These are phyloP conservation scores for Tuberolachnus salignus DNA, from an alignment of 2,888 invertebrate species.

Conservation along the genomic window DNA sequence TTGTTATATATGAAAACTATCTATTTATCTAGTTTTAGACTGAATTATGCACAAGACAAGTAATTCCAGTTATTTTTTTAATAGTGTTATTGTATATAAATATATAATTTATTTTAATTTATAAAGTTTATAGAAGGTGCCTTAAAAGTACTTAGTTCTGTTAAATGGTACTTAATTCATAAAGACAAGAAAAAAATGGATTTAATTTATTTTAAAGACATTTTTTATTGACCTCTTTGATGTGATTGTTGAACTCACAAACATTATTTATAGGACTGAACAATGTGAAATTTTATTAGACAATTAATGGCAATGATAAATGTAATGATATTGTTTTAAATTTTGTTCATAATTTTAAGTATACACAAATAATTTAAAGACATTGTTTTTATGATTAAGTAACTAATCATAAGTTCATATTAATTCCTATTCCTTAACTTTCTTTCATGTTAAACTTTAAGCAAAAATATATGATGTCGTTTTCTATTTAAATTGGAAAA, in stretches of 20 bases:
- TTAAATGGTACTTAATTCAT: constrained; percentile 51
- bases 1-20: constrained; percentile 30
- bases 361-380: constrained; percentile 30
- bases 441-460: constrained; percentile 6
- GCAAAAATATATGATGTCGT: constrained; percentile 9
- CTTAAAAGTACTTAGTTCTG: constrained; percentile 51
- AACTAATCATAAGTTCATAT: constrained; percentile 2
- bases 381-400: constrained; percentile 32
- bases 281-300: constrained; percentile 38
- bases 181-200: constrained; percentile 24
- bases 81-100: constrained; percentile 22
- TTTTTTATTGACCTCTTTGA: constrained; percentile 33
- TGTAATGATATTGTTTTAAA: constrained; percentile 28
- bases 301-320: constrained; percentile 36
- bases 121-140: constrained; percentile 47
- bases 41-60: constrained; percentile 31
- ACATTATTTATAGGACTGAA: constrained; percentile 52
- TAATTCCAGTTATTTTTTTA: constrained; percentile 50
- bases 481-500: neutral
- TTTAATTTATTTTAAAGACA: constrained; percentile 1
- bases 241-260: constrained; percentile 43
- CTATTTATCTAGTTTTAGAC: constrained; percentile 43
- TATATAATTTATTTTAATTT: constrained; percentile 17
- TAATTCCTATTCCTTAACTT: constrained; percentile 3
- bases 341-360: constrained; percentile 25